phyloP scores from a whole-genome alignment of 2,888 invertebrate genomes.

The Nymphalis urticae region DNA sequence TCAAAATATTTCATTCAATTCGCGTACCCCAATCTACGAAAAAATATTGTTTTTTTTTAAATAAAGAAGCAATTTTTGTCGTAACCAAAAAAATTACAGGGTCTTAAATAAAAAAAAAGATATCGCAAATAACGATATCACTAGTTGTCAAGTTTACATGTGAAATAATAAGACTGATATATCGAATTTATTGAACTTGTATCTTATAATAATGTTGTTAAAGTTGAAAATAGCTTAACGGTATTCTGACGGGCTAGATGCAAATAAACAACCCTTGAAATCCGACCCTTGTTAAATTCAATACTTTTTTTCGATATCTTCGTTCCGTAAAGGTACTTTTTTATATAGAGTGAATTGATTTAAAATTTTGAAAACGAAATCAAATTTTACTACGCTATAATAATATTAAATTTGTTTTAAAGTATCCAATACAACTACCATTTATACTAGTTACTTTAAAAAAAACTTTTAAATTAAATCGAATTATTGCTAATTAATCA shows the following conservation, averaged over 20 bases:
- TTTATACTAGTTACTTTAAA: not conserved
- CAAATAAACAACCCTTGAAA: constrained; percentile 34
- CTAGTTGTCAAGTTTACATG: constrained; percentile 25
- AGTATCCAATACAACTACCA: not conserved
- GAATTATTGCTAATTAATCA: not conserved
- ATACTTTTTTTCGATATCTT: constrained; percentile 29
- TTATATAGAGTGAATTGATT: not conserved
- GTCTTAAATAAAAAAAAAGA: not conserved
- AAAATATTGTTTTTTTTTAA: not conserved
- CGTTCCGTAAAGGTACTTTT: constrained; percentile 8
- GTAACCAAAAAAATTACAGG: not conserved
- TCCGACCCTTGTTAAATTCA: constrained; percentile 35
- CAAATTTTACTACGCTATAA: not conserved
- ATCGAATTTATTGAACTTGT: constrained; percentile 14
- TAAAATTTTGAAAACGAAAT: not conserved
- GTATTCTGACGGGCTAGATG: constrained; percentile 12
- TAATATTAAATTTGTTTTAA: not conserved
- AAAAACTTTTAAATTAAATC: not conserved
- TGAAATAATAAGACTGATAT: constrained; percentile 23
- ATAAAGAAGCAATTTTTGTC: not conserved
- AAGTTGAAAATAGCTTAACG: not conserved
- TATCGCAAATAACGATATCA: constrained; percentile 14
- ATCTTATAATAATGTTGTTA: constrained; percentile 12
- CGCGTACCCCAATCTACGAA: not conserved
- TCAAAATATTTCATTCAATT: not conserved